phyloP scores from a whole-genome alignment of 64 coral and sea anemone species.

The Stichodactyla mertensii region DNA sequence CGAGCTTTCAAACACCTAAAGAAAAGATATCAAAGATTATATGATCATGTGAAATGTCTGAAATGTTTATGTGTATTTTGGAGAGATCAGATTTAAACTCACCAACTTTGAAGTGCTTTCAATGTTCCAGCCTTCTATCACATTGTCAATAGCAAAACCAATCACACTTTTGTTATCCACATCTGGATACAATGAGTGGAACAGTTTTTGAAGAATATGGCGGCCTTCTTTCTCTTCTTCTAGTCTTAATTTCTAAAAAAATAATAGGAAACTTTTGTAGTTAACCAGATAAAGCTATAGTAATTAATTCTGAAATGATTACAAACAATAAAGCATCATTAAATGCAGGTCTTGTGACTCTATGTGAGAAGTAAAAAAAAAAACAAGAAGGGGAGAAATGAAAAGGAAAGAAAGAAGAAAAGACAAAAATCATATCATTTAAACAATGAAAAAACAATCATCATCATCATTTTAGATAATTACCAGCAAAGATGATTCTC shows the following conservation, averaged over 20 bases:
- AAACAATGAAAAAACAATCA: too few relatives aligned
- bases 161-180: background rate
- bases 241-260: background rate
- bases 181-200: background rate
- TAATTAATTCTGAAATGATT: too few relatives aligned
- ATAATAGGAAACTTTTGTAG: background rate
- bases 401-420: too few relatives aligned
- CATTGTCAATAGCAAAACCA: background rate
- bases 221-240: background rate
- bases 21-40: background rate
- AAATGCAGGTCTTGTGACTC: too few relatives aligned
- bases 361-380: too few relatives aligned
- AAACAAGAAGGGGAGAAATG: too few relatives aligned
- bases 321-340: too few relatives aligned
- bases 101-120: background rate
- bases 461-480: background rate
- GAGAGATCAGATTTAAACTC: background rate
- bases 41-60: background rate
- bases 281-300: too few relatives aligned
- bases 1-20: constrained; percentile 15
- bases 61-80: too few relatives aligned
- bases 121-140: background rate
- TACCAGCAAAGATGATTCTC: constrained; percentile 51
- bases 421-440: too few relatives aligned
- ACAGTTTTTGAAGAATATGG: constrained; percentile 22